Base-by-base conservation (phyloP, 2,888 invertebrate genomes). In the Pediacus dermestoides region DNA sequence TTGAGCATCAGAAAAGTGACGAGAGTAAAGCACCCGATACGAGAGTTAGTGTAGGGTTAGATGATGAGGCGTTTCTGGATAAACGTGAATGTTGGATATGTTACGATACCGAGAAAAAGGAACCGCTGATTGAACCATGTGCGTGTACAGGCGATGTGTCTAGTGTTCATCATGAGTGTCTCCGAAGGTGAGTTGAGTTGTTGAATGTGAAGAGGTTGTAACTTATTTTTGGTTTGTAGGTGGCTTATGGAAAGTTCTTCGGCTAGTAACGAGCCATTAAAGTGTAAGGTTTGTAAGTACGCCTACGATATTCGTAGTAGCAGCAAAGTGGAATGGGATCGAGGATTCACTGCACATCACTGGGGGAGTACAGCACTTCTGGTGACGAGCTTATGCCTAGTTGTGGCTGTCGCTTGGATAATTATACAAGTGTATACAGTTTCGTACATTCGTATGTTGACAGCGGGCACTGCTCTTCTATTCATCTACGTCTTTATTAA, bases 91-190 rank as follows among this genome's bases (percentile, higher is more conserved):
- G 93, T 66, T 94, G 92, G 91, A 93, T 94, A 57, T 94, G 93
- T 69, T 93, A 93, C 66, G 92, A 92, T 70, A 74, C 74, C 47
- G 81, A 89, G 18, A 80, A 88, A 37, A 70, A 76, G 11, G 91
- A 92, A 61, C 85, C 88, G 1, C 75, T 93, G 41, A 93, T 94
- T 63, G 82, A 87, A 55, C 92, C 92, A 7, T 94, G 93, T 61
- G 82, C 83, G 38, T 93, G 93, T 67, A 84, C 88, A 27, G 93
- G 93, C 4, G 93, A 93, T 69, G 89, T 91, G n/a, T 85, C 89
- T 42, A 85, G 85, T 16, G 92, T 92, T 32, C 91, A 93, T 71
- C 90, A 93, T 64, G 88, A 92, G 66, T 92, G 93, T 66, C 75
- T 93, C 36, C 77, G 88, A 43, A 78, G 88, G 58, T 56, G 41